phyloP scores from a whole-genome alignment of 2,888 invertebrate species.

The Plebejus melissa region DNA sequence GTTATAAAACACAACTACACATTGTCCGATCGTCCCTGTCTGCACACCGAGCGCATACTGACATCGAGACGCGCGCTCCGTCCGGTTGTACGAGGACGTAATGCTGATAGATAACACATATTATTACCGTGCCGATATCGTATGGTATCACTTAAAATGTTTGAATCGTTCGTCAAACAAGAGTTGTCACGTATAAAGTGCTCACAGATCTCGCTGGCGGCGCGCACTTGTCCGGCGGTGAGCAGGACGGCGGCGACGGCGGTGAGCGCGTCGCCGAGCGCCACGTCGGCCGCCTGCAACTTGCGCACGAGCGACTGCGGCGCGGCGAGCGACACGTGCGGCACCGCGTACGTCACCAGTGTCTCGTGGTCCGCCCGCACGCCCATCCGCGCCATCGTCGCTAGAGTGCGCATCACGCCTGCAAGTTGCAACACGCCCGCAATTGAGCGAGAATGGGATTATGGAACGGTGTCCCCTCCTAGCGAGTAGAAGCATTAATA shows the following conservation, averaged over 20 bases:
- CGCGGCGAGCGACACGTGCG: slow-evolving; percentile 71
- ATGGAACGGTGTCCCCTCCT: too few relatives aligned
- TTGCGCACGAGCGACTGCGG: slow-evolving; percentile 72
- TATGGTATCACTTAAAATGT: too few relatives aligned
- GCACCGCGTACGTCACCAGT: slow-evolving; percentile 74
- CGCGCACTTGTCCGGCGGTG: slow-evolving; percentile 60
- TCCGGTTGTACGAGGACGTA: too few relatives aligned
- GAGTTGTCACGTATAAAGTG: background rate
- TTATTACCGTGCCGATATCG: too few relatives aligned
- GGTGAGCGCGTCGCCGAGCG: slow-evolving; percentile 56
- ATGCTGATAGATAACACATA: too few relatives aligned
- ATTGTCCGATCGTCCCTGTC: too few relatives aligned
- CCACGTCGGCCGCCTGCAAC: slow-evolving; percentile 63
- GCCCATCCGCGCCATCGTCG: slow-evolving; percentile 73
- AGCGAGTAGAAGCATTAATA: too few relatives aligned
- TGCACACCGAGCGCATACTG: too few relatives aligned
- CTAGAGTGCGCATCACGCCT: slow-evolving; percentile 76
- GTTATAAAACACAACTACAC: too few relatives aligned
- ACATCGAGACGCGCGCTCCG: too few relatives aligned
- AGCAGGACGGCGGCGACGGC: slow-evolving; percentile 72
- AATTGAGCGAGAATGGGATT: too few relatives aligned
- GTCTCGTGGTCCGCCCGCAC: slow-evolving; percentile 80
- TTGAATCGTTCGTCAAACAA: background rate
- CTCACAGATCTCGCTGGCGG: slow-evolving; percentile 74
- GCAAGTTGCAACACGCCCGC: slow-evolving; percentile 32